These are phyloP conservation scores for Ophraella communa DNA, from an alignment of 2,888 invertebrate genomes.

Conservation along the genomic window DNA sequence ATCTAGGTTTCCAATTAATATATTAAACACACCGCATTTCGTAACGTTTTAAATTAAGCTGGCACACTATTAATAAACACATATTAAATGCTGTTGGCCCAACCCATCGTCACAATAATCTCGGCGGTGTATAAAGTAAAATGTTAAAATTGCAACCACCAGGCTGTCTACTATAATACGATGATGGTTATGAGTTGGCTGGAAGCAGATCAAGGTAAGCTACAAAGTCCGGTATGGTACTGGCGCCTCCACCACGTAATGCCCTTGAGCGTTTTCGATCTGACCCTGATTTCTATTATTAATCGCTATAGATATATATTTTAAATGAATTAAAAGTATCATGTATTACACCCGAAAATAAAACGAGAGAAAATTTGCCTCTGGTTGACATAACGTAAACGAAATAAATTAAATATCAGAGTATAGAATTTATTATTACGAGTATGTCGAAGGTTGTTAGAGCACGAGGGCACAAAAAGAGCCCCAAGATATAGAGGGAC, in stretches of 20 bases:
- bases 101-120: not conserved
- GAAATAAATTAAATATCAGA: too few relatives aligned
- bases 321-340: too few relatives aligned
- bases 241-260: not conserved
- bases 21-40: not conserved
- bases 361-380: too few relatives aligned
- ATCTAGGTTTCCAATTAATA: too few relatives aligned
- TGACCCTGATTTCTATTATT: not conserved
- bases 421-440: too few relatives aligned
- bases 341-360: too few relatives aligned
- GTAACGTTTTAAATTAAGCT: not conserved
- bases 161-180: not conserved
- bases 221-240: not conserved
- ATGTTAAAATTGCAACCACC: not conserved
- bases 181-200: not conserved
- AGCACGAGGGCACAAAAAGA: too few relatives aligned
- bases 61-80: not conserved
- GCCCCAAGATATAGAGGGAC: too few relatives aligned
- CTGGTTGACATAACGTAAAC: too few relatives aligned
- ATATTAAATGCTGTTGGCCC: not conserved
- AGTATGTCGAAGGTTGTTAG: too few relatives aligned
- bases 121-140: not conserved
- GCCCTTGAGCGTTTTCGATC: not conserved
- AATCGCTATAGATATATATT: not conserved
- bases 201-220: constrained; percentile 3